phyloP scores from a whole-genome alignment of 2,797 vertebrate genomes.

The Chiroxiphia lanceolata region DNA sequence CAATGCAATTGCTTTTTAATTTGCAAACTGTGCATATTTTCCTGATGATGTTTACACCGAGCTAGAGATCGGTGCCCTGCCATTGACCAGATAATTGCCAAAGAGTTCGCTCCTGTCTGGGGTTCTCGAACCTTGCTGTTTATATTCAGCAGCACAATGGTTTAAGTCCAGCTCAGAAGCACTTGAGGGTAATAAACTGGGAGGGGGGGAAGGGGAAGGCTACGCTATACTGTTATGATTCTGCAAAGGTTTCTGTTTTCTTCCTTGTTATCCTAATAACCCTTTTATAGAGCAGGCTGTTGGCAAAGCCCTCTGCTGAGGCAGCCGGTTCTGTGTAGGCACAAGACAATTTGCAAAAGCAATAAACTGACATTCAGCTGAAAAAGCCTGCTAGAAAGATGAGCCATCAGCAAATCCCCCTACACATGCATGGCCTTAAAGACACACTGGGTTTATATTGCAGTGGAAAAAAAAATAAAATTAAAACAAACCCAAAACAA shows the following conservation, averaged over 20 bases:
- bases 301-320: slow-evolving; percentile 72
- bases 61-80: slow-evolving; percentile 36
- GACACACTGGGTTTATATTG: slow-evolving; percentile 33
- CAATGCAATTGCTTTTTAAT: slow-evolving; percentile 39
- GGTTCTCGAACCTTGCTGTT: slow-evolving; percentile 45
- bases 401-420: slow-evolving; percentile 71
- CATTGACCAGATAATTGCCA: slow-evolving; percentile 44
- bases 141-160: background rate
- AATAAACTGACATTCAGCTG: slow-evolving; percentile 70
- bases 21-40: slow-evolving; percentile 50
- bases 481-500: background rate
- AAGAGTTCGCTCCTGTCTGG: slow-evolving; percentile 34
- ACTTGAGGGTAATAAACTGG: slow-evolving; percentile 48
- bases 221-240: slow-evolving; percentile 45
- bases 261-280: slow-evolving; percentile 73
- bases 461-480: background rate
- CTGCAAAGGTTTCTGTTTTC: slow-evolving; percentile 71
- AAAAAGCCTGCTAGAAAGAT: slow-evolving; percentile 64
- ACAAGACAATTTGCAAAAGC: slow-evolving; percentile 73
- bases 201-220: background rate
- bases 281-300: slow-evolving; percentile 60
- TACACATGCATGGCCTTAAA: slow-evolving; percentile 58
- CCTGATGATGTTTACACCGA: slow-evolving; percentile 5
- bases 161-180: slow-evolving; percentile 31
- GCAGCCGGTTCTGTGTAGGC: slow-evolving; percentile 67